These are phyloP conservation scores for Pilophorus perplexus DNA, from an alignment of 2,888 invertebrate genomes.

Conservation along the genomic window DNA sequence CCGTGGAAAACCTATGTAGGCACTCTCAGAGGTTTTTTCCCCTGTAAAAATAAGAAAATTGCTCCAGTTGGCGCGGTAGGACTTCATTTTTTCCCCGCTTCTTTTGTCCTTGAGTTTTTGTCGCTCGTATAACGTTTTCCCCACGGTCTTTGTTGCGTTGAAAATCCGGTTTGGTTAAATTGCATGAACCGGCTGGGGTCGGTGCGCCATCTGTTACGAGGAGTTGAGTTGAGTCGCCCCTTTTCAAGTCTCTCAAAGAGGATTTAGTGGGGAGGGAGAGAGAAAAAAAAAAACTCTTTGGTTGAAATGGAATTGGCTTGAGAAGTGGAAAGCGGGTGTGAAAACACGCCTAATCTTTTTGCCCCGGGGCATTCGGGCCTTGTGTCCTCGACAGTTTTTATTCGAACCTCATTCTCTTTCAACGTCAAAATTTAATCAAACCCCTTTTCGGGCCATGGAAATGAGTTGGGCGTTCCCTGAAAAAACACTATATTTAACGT, in stretches of 20 bases:
- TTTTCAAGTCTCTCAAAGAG: background rate
- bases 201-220: conserved; percentile 13
- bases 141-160: conserved; percentile 11
- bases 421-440: no score
- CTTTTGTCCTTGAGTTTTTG: background rate
- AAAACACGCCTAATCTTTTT: no score
- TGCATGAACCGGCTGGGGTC: background rate
- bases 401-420: no score
- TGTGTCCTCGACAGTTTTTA: no score
- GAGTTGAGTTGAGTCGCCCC: background rate
- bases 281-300: background rate
- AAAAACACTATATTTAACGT: no score
- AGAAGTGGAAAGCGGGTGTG: no score
- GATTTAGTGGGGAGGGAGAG: background rate
- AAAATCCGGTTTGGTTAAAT: conserved; percentile 10
- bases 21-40: background rate
- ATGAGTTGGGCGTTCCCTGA: no score
- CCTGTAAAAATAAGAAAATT: background rate
- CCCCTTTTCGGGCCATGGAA: no score
- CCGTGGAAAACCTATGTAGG: no score
- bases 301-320: no score
- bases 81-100: background rate
- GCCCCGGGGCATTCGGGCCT: no score
- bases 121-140: background rate
- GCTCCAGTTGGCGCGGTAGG: conserved; percentile 4